Evolutionary conservation across 1,140 invertebrate species (phyloP), one percentile per base, ranked within the genome.

Genomic region (Polypedilum pembai): DNA sequence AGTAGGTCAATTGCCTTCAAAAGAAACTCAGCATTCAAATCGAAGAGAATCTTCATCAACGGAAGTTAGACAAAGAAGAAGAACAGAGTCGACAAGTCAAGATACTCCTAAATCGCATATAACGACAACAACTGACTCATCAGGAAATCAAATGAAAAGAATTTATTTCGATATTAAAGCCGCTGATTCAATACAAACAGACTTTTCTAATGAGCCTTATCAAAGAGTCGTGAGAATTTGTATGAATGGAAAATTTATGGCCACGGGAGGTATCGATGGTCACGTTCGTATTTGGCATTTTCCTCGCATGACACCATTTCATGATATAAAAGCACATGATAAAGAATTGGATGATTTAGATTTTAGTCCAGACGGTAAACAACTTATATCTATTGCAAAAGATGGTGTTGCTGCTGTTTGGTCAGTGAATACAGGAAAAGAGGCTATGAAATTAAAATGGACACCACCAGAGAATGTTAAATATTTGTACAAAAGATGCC

Each of bases 281-380:
- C 85, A 88, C 78, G 82, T 98, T 18, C 85, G 95, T 76, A 79
- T 97, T 3, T 99, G 96, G 96, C 88, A 89, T 77, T 95, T 94
- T 82, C 94, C 94, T 12, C 87, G 89, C 77, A 85, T 95, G 80
- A 85, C 87, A 65, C 86, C 89, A 78, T 77, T 88, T 18, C 85
- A 86, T 77, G 88, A 91, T 76, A 83, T 97, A 20, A 82, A 88
- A 76, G 89, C 87, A 40, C 93, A 95, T 78, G 86, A 82, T 40
- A 91, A 90, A 82, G 93, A 95, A 85, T 90, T 98, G 75, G 95
- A 97, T 82, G 95, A 98, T 82, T 80, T 98, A 56, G 94, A 96
- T 83, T 92, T 98, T 80, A 93, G 90, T 84, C 88, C 90, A 1
- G 87, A 88, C 80, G 88, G 91, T 74, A 89, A 87, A 76, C 85